Percentiles rank a stretch among this genome's conserved stretches.
Conservation (phyloP, 2,888 invertebrate genomes). For the Neria commutata region DNA sequence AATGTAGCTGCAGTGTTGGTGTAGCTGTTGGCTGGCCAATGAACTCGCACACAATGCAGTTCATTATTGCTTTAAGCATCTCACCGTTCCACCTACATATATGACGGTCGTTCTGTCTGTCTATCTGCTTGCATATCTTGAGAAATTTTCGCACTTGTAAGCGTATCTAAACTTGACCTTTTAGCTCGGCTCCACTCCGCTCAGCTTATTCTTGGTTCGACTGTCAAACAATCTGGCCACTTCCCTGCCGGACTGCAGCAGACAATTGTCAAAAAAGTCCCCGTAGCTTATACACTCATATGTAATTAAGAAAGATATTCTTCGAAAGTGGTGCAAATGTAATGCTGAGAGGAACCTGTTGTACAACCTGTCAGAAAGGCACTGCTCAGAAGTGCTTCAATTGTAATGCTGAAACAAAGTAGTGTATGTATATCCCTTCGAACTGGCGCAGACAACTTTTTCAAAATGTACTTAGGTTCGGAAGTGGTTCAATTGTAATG, state of each 20-base stretch:
- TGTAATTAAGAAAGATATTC: too few relatives aligned
- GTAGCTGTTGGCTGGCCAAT: background rate
- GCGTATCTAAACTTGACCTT: slow-evolving; percentile 43
- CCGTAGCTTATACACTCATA: too few relatives aligned
- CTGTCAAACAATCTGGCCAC: background rate
- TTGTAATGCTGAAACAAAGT: too few relatives aligned
- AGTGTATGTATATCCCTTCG: too few relatives aligned
- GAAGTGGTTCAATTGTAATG: too few relatives aligned
- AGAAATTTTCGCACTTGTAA: slow-evolving; percentile 10
- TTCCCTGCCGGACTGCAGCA: background rate
- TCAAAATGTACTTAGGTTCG: too few relatives aligned
- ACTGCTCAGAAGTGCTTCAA: too few relatives aligned
- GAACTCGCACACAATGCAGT: background rate
- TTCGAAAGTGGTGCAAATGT: too few relatives aligned
- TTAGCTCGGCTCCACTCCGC: slow-evolving; percentile 8
- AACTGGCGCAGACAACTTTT: too few relatives aligned
- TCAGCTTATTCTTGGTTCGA: background rate
- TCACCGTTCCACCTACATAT: background rate
- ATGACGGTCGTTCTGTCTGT: background rate
- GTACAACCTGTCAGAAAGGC: too few relatives aligned
- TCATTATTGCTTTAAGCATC: background rate
- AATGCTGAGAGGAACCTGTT: too few relatives aligned
- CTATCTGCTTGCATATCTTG: background rate
- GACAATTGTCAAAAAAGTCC: background rate
- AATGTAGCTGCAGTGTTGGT: background rate